A percentile compares a stretch with the other conserved stretches of the same genome.
Conservation (phyloP, 2,113 vertebrate species). For the Notechis scutatus region DNA sequence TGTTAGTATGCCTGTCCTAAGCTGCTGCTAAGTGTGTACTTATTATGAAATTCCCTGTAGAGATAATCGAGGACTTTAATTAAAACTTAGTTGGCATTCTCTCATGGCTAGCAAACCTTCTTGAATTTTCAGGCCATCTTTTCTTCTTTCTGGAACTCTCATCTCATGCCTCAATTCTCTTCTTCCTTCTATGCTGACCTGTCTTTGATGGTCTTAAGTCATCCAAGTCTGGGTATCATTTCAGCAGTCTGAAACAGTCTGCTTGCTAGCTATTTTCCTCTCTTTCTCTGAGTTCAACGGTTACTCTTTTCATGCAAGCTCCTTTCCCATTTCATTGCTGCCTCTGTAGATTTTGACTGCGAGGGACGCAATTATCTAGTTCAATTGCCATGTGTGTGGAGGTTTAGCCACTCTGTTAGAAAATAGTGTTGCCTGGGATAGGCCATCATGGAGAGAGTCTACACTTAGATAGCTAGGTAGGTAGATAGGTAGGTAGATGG, state of each 20-base stretch:
- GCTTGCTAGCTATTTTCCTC: neutral
- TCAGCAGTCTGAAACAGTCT: neutral
- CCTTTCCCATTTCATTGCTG: neutral
- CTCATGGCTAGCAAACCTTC: neutral
- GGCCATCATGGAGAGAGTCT: neutral
- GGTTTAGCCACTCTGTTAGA: neutral
- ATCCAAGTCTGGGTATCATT: neutral
- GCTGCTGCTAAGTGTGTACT: neutral
- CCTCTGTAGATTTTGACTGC: neutral
- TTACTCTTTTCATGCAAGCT: neutral
- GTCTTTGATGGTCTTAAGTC: neutral
- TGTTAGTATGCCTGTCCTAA: neutral
- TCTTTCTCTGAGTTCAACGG: neutral
- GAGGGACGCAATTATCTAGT: neutral
- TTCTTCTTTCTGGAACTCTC: neutral
- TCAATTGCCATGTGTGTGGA: neutral
- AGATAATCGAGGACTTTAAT: neutral
- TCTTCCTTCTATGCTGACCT: neutral
- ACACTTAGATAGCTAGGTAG: neutral
- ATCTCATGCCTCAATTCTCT: neutral
- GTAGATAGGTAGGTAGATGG: no score
- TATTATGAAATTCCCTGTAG: neutral
- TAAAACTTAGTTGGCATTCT: neutral
- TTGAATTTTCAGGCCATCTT: neutral
- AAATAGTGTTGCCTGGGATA: neutral